Conservation (phyloP, 2,113 vertebrate species). For the Tragelaphus strepsiceros region DNA sequence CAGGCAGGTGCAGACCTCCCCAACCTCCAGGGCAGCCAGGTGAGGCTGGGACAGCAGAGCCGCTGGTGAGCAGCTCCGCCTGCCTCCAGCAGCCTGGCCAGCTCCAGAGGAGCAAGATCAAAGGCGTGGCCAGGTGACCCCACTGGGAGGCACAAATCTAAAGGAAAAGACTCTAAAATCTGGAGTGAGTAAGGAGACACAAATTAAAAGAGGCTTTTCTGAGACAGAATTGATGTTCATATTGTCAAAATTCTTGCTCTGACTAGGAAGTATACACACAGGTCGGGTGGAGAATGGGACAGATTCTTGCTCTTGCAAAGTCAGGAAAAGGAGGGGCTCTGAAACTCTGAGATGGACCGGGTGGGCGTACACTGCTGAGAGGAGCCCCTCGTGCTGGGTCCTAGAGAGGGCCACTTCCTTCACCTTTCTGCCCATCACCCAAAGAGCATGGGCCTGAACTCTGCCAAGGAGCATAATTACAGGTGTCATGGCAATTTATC, state of each 20-base stretch:
- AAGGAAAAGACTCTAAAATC: neutral
- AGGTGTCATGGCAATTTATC: neutral
- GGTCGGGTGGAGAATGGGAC: neutral
- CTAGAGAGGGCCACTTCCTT: neutral
- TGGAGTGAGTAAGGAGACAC: neutral
- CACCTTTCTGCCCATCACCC: neutral
- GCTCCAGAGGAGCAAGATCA: neutral
- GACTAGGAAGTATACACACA: neutral
- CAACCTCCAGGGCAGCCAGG: neutral
- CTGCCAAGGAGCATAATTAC: neutral
- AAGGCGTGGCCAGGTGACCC: neutral
- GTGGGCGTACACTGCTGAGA: neutral
- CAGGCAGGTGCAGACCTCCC: too few species aligned
- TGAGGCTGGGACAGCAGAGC: neutral
- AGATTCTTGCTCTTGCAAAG: neutral
- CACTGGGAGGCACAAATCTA: neutral
- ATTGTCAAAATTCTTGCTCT: neutral
- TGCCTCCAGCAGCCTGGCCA: neutral
- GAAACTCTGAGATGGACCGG: neutral
- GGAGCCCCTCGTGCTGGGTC: rapidly evolving
- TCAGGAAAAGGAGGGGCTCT: rapidly evolving
- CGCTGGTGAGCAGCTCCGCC: neutral
- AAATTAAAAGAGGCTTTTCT: neutral
- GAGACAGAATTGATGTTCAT: neutral
- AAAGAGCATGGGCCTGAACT: neutral